Evolutionary conservation across 2,797 vertebrate species (phyloP).

Genomic region (Hippoglossus hippoglossus): DNA sequence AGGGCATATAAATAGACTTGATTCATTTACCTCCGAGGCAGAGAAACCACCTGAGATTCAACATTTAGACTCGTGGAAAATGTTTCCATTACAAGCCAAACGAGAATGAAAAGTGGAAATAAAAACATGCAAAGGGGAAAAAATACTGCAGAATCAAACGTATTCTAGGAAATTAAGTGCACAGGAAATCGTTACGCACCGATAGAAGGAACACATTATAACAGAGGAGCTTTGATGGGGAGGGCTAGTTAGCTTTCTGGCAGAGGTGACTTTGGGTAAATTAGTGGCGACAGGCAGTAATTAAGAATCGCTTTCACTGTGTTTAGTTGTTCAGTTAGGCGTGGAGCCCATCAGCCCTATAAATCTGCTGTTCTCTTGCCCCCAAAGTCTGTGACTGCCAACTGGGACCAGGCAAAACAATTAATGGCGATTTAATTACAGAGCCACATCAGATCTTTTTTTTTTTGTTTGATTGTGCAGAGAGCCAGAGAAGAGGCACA

Average conservation of each 20-base stretch:
- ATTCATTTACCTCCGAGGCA: constrained; percentile 68
- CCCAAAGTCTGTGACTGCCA: constrained; percentile 57
- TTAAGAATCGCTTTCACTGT: constrained; percentile 76
- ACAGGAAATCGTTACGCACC: neutral
- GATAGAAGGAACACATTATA: constrained; percentile 12
- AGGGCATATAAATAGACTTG: constrained; percentile 74
- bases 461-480: constrained; percentile 56
- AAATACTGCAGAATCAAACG: constrained; percentile 39
- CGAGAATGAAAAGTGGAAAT: constrained; percentile 42
- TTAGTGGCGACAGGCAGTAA: constrained; percentile 73
- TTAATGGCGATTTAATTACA: constrained; percentile 79
- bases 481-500: constrained; percentile 32
- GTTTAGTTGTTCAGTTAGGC: constrained; percentile 77
- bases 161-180: neutral
- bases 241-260: constrained; percentile 56
- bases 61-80: constrained; percentile 70
- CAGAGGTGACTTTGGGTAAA: constrained; percentile 74
- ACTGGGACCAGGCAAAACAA: constrained; percentile 70
- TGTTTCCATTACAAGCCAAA: constrained; percentile 23
- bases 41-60: constrained; percentile 75
- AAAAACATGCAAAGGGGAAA: constrained; percentile 31
- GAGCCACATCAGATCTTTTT: constrained; percentile 60
- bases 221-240: constrained; percentile 9
- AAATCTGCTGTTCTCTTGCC: constrained; percentile 69
- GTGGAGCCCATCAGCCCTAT: constrained; percentile 67